These are phyloP conservation scores for Pandemis heparana DNA, from an alignment of 2,888 invertebrate genomes.

Conservation along the genomic window DNA sequence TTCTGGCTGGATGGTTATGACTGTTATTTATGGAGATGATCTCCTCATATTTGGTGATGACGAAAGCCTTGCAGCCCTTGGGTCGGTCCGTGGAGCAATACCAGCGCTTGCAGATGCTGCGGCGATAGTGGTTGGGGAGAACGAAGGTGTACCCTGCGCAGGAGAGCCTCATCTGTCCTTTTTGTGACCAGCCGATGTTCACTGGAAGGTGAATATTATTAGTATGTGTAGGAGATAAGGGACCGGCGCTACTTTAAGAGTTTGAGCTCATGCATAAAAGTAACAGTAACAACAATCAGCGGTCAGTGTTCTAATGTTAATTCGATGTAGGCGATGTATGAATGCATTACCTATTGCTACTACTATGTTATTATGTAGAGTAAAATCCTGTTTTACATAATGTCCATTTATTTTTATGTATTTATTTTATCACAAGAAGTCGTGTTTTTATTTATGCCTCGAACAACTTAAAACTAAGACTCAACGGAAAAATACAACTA, in stretches of 20 bases:
- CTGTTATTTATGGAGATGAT: slow-evolving; percentile 50
- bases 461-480: neutral
- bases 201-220: slow-evolving; percentile 12
- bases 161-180: slow-evolving; percentile 39
- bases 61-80: slow-evolving; percentile 55
- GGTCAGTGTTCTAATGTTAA: neutral
- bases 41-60: slow-evolving; percentile 48
- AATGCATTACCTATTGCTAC: too few species aligned
- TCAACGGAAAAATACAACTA: neutral
- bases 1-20: slow-evolving; percentile 46
- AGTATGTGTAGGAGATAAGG: neutral
- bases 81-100: slow-evolving; percentile 60
- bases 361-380: too few species aligned
- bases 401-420: neutral
- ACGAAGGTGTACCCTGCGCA: slow-evolving; percentile 34
- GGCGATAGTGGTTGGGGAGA: slow-evolving; percentile 27
- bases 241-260: neutral
- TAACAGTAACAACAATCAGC: neutral
- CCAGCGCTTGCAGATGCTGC: slow-evolving; percentile 48
- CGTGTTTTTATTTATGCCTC: neutral
- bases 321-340: neutral
- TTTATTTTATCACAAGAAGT: neutral
- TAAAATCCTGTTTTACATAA: too few species aligned
- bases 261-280: neutral
- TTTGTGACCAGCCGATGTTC: slow-evolving; percentile 33